These are phyloP conservation scores for Montipora cactus DNA, from an alignment of 64 coral and sea anemone genomes.

Conservation along the genomic window DNA sequence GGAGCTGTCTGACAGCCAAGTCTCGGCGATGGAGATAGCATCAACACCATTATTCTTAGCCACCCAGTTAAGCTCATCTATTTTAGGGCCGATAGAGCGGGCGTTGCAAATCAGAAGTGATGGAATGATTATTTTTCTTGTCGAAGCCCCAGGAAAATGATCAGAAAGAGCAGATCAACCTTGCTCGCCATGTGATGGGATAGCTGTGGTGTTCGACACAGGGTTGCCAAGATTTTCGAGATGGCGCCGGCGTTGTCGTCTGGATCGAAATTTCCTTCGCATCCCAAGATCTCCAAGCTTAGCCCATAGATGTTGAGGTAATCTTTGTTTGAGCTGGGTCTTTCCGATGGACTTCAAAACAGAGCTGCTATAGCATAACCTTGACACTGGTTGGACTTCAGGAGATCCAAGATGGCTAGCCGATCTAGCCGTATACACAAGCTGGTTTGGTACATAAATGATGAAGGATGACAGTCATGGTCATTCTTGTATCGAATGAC, in stretches of 20 bases:
- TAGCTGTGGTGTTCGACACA: not conserved
- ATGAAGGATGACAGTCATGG: too few relatives aligned
- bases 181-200: too few relatives aligned
- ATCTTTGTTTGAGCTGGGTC: not conserved
- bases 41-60: not conserved
- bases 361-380: not conserved
- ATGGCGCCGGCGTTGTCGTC: not conserved
- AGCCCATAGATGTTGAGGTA: not conserved
- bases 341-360: not conserved
- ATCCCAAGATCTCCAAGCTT: not conserved
- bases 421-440: too few relatives aligned
- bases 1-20: not conserved
- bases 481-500: too few relatives aligned
- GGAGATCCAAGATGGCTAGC: too few relatives aligned
- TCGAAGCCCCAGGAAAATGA: too few relatives aligned
- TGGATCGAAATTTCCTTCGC: not conserved
- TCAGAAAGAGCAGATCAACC: too few relatives aligned
- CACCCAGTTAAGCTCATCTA: not conserved
- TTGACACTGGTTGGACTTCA: not conserved
- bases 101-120: slow-evolving; percentile 1
- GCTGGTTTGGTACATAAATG: too few relatives aligned
- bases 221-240: not conserved
- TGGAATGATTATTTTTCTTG: not conserved
- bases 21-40: not conserved
- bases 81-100: slow-evolving; percentile 6